Percentiles rank a stretch among this genome's conserved stretches.
phyloP scores from a whole-genome alignment of 1,140 invertebrate species.

The Pachypeltis micranthus region DNA sequence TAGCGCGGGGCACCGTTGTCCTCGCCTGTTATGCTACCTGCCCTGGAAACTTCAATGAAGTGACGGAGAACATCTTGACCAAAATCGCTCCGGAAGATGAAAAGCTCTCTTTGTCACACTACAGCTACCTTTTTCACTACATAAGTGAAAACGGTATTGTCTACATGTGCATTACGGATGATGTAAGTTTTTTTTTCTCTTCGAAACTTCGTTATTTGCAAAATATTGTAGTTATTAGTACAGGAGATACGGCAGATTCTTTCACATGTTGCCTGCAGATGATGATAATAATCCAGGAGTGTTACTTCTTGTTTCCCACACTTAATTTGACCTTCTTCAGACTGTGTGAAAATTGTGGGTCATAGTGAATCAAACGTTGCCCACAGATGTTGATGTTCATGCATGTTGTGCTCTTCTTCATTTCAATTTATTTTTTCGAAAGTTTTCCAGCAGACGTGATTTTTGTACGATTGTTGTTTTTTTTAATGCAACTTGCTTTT shows the following conservation, averaged over 20 bases:
- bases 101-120: slow-evolving; percentile 84
- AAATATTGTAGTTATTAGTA: not conserved
- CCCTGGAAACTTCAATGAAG: slow-evolving; percentile 85
- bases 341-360: no score
- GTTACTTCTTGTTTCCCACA: no score
- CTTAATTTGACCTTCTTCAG: no score
- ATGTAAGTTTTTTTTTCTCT: slow-evolving; percentile 52
- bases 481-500: no score
- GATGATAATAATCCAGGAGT: no score
- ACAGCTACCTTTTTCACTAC: slow-evolving; percentile 85
- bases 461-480: not conserved
- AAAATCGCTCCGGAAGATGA: slow-evolving; percentile 76
- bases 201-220: slow-evolving; percentile 9
- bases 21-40: slow-evolving; percentile 82
- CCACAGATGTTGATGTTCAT: no score
- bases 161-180: slow-evolving; percentile 89
- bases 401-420: no score
- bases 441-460: not conserved
- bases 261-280: not conserved
- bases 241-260: no score
- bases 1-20: slow-evolving; percentile 73
- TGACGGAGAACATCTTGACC: slow-evolving; percentile 77
- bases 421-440: not conserved
- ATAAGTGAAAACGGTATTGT: slow-evolving; percentile 74
- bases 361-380: no score